Conservation (phyloP, 92 coral and sea anemone species). For the Phymanthus crucifer region DNA sequence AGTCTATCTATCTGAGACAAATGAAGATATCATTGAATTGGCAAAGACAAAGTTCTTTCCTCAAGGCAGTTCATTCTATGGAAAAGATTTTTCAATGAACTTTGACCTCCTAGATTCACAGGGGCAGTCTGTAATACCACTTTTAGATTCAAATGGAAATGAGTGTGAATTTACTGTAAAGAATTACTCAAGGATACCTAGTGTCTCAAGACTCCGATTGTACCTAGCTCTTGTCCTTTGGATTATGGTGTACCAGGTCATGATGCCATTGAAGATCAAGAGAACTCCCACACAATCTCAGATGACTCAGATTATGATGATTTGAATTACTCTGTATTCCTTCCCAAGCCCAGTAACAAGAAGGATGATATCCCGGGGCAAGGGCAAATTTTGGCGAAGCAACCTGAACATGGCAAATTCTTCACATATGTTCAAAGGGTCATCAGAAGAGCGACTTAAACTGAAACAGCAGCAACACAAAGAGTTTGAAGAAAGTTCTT, state of each 20-base stretch:
- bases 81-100: conserved; percentile 20
- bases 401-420: too few species aligned
- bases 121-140: conserved; percentile 12
- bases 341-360: conserved; percentile 3
- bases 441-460: neutral
- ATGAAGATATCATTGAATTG: neutral
- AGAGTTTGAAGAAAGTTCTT: neutral
- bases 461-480: neutral
- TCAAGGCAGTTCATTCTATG: conserved; percentile 25
- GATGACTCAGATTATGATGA: neutral
- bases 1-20: too few species aligned
- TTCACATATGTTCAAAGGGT: neutral
- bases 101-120: conserved; percentile 5
- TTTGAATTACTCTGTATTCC: neutral
- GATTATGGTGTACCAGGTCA: neutral
- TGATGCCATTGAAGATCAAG: conserved; percentile 13
- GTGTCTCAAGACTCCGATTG: conserved; percentile 21
- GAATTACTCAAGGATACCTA: conserved; percentile 9
- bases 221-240: conserved; percentile 16
- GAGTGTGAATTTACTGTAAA: conserved; percentile 15
- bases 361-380: neutral
- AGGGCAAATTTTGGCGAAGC: neutral
- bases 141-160: conserved; percentile 11
- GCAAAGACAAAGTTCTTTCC: neutral
- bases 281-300: neutral